Percentiles rank a stretch among this genome's conserved stretches.
Conservation (phyloP, 2,888 invertebrate species). For the Nyleta sp. region DNA sequence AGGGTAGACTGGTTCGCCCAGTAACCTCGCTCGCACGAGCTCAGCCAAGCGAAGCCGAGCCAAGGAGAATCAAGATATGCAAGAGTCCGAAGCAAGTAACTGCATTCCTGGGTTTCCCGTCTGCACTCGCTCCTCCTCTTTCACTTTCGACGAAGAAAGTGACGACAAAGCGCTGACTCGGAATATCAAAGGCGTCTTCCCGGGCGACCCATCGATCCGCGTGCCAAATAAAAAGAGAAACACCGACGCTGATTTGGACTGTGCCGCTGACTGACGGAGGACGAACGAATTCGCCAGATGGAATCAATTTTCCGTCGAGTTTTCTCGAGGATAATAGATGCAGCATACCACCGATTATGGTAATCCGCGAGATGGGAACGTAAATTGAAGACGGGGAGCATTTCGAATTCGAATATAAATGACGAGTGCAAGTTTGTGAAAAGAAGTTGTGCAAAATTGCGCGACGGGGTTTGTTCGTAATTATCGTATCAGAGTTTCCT, state of each 20-base stretch:
- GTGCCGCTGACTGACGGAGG: too few species aligned
- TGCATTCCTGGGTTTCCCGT: slow-evolving; percentile 70
- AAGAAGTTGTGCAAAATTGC: slow-evolving; percentile 32
- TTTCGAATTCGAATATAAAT: slow-evolving; percentile 48
- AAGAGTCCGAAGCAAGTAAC: slow-evolving; percentile 69
- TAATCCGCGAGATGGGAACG: slow-evolving; percentile 43
- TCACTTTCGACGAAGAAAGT: slow-evolving; percentile 67
- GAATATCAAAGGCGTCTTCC: slow-evolving; percentile 50
- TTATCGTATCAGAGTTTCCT: slow-evolving; percentile 18
- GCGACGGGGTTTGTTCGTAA: too few species aligned
- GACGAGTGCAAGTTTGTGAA: slow-evolving; percentile 18
- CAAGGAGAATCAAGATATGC: slow-evolving; percentile 69
- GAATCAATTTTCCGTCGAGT: slow-evolving; percentile 52
- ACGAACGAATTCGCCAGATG: slow-evolving; percentile 34
- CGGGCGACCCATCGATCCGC: slow-evolving; percentile 44
- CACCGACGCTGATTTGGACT: slow-evolving; percentile 12
- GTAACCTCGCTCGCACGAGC: slow-evolving; percentile 71
- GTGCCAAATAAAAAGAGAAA: slow-evolving; percentile 20
- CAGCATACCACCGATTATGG: slow-evolving; percentile 49
- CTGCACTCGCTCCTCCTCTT: slow-evolving; percentile 58
- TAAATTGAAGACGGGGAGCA: slow-evolving; percentile 47
- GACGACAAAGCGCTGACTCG: slow-evolving; percentile 51
- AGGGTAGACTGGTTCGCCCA: slow-evolving; percentile 77
- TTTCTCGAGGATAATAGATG: slow-evolving; percentile 47
- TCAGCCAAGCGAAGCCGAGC: slow-evolving; percentile 60